Conservation (phyloP, 2,797 vertebrate species). For the Platyrinchus mystaceus region DNA sequence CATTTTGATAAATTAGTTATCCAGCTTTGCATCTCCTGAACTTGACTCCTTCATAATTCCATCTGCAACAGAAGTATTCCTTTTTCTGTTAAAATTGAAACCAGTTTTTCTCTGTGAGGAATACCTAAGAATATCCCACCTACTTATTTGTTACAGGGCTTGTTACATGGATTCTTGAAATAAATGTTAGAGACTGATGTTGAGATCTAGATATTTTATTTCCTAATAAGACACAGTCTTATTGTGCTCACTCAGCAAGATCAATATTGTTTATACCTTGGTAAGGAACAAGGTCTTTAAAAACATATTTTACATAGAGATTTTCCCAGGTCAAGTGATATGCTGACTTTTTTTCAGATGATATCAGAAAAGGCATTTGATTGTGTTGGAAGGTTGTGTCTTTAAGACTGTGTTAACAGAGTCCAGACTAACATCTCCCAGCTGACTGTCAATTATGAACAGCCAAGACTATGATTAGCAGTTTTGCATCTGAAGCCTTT, state of each 20-base stretch:
- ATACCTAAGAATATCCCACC: neutral
- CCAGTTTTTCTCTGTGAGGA: neutral
- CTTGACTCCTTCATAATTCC: neutral
- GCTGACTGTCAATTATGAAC: neutral
- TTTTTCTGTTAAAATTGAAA: neutral
- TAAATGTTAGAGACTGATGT: neutral
- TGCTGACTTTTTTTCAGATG: neutral
- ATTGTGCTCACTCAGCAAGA: neutral
- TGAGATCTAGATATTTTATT: neutral
- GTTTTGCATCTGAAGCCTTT: neutral
- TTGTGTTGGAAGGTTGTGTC: neutral
- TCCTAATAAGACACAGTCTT: neutral
- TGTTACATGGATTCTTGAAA: neutral
- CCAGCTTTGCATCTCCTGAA: neutral
- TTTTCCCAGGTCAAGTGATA: neutral
- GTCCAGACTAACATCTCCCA: neutral
- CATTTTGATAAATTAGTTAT: neutral
- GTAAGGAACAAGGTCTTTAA: neutral
- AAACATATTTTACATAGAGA: neutral
- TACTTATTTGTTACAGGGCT: neutral
- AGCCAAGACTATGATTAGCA: neutral
- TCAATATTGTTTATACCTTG: neutral
- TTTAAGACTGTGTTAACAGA: neutral
- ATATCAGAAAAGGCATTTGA: neutral
- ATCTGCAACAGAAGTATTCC: neutral